Percentiles rank a stretch among this genome's conserved stretches.
phyloP scores from a whole-genome alignment of 2,113 vertebrate species.

The Gnathochromis pfefferi region DNA sequence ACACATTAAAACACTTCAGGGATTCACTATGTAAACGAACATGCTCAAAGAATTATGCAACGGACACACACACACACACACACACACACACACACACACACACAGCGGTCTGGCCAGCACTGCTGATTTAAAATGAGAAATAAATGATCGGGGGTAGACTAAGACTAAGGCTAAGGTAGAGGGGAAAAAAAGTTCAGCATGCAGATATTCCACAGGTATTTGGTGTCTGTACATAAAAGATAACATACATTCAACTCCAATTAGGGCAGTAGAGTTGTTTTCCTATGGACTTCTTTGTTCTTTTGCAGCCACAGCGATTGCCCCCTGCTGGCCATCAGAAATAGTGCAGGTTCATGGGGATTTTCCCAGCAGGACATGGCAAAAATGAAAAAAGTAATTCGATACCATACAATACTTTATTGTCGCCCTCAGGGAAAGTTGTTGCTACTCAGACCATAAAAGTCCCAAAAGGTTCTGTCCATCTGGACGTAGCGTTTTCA shows the following conservation, averaged over 20 bases:
- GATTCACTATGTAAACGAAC: not conserved
- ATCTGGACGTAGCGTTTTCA: not conserved
- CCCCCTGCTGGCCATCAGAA: not conserved
- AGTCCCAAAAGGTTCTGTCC: not conserved
- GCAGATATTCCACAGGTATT: not conserved
- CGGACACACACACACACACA: not conserved
- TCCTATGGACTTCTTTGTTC: not conserved
- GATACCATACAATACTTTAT: not conserved
- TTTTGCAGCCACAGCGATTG: not conserved
- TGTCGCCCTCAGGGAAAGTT: not conserved
- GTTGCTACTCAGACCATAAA: not conserved
- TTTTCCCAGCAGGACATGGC: not conserved
- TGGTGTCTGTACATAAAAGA: not conserved
- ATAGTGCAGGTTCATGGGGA: not conserved
- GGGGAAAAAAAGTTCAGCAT: not conserved
- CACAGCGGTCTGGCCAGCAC: not conserved
- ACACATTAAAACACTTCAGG: not conserved
- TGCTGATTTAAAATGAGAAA: constrained; percentile 12
- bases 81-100: not conserved
- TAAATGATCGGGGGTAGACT: not conserved
- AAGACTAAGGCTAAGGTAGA: not conserved
- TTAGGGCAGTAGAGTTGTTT: not conserved
- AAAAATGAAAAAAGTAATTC: not conserved
- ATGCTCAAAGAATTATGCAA: not conserved
- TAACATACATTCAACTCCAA: not conserved